A percentile compares a stretch with the other conserved stretches of the same genome.
These are phyloP conservation scores for Thysanoteuthis rhombus DNA, from an alignment of 2,888 invertebrate species.

Conservation along the genomic window DNA sequence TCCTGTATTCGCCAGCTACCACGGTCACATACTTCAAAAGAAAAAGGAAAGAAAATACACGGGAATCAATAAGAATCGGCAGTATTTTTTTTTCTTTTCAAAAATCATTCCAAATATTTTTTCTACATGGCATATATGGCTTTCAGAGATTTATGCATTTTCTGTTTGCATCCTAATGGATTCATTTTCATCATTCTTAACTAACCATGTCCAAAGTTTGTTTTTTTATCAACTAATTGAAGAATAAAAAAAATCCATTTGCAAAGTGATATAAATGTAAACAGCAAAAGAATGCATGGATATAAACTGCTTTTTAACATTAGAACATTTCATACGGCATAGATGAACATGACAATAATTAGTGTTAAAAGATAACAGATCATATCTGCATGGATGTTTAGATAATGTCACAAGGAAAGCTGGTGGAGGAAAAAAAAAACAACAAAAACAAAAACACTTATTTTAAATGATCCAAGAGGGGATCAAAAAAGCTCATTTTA, in stretches of 20 bases:
- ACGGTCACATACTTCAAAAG: constrained; percentile 30
- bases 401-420: too few species aligned
- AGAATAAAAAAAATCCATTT: neutral
- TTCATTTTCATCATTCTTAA: neutral
- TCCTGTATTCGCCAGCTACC: constrained; percentile 21
- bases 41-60: constrained; percentile 24
- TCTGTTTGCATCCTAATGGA: neutral
- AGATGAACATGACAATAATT: neutral
- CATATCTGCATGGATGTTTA: too few species aligned
- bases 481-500: too few species aligned
- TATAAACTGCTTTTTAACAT: neutral
- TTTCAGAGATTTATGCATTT: neutral
- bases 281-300: neutral
- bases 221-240: neutral
- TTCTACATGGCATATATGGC: neutral
- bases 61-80: constrained; percentile 1
- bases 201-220: neutral
- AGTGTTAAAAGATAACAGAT: too few species aligned
- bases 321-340: neutral
- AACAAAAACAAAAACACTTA: too few species aligned
- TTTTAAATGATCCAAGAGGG: too few species aligned
- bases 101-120: constrained; percentile 12
- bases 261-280: neutral
- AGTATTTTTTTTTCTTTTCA: neutral
- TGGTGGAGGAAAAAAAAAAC: too few species aligned